Conservation (phyloP, 1,140 invertebrate genomes). For the Platorchestia sp. region DNA sequence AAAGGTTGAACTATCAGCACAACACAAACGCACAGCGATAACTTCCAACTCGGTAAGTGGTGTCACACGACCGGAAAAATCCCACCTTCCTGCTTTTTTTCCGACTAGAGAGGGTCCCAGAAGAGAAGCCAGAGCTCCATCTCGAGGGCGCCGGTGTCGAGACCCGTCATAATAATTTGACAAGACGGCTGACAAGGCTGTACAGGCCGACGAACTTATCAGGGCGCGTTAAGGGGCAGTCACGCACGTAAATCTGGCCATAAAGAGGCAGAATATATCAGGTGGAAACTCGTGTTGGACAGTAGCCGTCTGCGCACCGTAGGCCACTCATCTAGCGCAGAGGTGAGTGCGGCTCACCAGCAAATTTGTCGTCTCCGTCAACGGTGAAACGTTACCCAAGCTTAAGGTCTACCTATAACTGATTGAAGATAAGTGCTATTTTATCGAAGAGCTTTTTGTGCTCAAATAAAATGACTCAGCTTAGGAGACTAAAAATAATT, state of each 20-base stretch:
- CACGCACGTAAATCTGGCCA: background rate
- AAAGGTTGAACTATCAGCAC: background rate
- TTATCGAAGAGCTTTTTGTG: too few relatives aligned
- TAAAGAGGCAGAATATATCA: background rate
- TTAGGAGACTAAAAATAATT: too few relatives aligned
- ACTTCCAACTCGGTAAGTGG: background rate
- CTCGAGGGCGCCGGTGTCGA: background rate
- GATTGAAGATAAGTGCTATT: too few relatives aligned
- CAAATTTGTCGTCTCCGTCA: background rate
- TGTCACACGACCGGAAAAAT: background rate
- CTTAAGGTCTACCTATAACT: too few relatives aligned
- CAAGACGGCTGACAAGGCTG: background rate
- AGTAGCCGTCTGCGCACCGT: background rate
- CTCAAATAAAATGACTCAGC: too few relatives aligned
- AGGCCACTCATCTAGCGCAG: background rate
- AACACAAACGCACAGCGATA: background rate
- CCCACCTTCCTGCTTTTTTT: background rate
- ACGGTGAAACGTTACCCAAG: background rate
- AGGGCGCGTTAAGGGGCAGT: background rate
- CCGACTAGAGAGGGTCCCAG: background rate
- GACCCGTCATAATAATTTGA: background rate
- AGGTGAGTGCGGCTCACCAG: too few relatives aligned
- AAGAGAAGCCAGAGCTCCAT: background rate
- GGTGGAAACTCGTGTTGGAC: background rate
- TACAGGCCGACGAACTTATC: background rate